Percentiles rank a stretch among this genome's conserved stretches.
These are phyloP conservation scores for Yoshiicerus persimilis DNA, from an alignment of 1,140 invertebrate species.

Conservation along the genomic window DNA sequence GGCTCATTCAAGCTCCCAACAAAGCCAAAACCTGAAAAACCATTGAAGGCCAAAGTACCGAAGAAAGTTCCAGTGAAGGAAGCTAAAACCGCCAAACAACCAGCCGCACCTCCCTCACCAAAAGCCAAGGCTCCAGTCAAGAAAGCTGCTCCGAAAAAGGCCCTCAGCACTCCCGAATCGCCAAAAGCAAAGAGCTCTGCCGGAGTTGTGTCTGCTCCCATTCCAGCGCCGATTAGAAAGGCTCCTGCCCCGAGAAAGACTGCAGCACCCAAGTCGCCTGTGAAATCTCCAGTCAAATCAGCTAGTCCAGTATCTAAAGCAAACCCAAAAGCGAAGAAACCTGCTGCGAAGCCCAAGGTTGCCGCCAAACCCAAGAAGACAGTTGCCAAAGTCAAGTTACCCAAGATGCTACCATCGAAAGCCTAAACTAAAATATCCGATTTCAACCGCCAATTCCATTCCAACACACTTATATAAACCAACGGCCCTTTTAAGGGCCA, in stretches of 20 bases:
- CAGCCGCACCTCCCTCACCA: background rate
- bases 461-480: background rate
- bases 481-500: conserved; percentile 55
- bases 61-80: background rate
- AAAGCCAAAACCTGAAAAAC: background rate
- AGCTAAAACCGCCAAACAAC: conserved; percentile 26
- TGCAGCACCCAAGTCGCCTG: background rate
- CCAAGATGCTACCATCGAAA: background rate
- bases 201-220: background rate
- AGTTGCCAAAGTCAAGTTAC: conserved; percentile 44
- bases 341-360: too few species aligned
- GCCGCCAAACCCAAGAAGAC: too few species aligned
- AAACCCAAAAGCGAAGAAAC: conserved; percentile 30
- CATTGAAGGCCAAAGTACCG: background rate
- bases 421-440: too few species aligned
- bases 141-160: background rate
- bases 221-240: background rate
- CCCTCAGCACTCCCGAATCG: background rate
- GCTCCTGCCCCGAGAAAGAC: background rate
- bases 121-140: background rate
- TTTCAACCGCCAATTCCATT: background rate
- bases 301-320: conserved; percentile 49
- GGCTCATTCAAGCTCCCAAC: conserved; percentile 51
- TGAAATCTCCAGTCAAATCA: conserved; percentile 46
- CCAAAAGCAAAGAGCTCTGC: conserved; percentile 31